Conservation (phyloP, 2,797 vertebrate species). For the Steatocranus sp. region DNA sequence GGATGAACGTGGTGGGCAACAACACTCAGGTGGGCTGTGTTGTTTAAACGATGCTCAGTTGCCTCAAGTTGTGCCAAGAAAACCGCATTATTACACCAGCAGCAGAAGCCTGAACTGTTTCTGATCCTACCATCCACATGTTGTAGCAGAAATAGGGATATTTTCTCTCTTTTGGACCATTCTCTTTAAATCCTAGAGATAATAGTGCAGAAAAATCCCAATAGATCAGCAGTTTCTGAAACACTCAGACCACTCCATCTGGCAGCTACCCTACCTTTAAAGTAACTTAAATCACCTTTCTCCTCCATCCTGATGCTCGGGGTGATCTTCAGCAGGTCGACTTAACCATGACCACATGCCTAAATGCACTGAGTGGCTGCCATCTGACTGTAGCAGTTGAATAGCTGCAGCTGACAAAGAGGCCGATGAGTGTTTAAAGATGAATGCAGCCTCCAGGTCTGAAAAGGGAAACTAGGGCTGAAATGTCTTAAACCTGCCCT, state of each 20-base stretch:
- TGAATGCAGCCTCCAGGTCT: background rate
- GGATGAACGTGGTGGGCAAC: background rate
- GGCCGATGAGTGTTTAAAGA: background rate
- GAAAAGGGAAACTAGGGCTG: background rate
- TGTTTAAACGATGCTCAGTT: background rate
- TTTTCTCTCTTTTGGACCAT: background rate
- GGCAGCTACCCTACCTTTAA: background rate
- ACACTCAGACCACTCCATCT: background rate
- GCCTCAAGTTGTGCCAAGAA: background rate
- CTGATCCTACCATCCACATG: background rate
- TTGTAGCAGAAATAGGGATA: background rate
- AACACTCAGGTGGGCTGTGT: background rate
- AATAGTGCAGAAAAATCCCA: background rate
- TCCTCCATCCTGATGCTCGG: background rate
- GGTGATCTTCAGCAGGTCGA: background rate
- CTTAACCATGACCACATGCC: background rate
- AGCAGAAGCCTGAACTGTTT: background rate
- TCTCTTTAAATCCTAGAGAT: background rate
- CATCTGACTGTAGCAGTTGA: background rate
- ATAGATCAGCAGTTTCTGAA: background rate
- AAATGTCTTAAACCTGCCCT: background rate
- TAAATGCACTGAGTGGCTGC: background rate
- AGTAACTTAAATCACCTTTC: background rate
- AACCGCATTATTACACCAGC: background rate
- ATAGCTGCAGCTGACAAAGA: background rate